Conservation (phyloP, 2,888 invertebrate species). For the Amblyteles armatorius region DNA sequence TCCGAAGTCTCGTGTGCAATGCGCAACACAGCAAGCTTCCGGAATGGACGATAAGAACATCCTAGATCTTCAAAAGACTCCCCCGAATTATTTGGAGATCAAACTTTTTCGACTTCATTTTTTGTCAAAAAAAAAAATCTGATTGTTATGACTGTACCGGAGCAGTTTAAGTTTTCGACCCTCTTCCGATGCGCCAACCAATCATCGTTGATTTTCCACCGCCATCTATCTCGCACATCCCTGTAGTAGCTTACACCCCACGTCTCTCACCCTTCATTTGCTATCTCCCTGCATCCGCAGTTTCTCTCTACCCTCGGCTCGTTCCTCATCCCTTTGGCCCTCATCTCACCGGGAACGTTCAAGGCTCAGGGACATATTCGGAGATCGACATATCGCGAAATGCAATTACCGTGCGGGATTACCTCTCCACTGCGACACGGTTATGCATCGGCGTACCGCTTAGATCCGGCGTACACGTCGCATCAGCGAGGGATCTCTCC, state of each 20-base stretch:
- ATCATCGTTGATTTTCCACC: conserved; percentile 11
- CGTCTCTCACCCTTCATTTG: conserved; percentile 9
- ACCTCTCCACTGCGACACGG: conserved; percentile 66
- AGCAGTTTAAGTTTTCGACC: conserved; percentile 1
- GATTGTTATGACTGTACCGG: neutral
- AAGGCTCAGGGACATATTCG: conserved; percentile 76
- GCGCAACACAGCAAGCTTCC: conserved; percentile 11
- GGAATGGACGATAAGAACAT: conserved; percentile 60
- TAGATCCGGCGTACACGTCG: conserved; percentile 42
- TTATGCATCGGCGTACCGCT: conserved; percentile 62
- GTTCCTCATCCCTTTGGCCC: conserved; percentile 34
- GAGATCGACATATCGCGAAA: conserved; percentile 80
- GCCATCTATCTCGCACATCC: conserved; percentile 9
- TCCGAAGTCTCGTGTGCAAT: conserved; percentile 13
- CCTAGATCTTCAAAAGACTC: neutral
- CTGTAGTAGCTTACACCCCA: neutral
- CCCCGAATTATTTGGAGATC: neutral
- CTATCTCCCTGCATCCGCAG: conserved; percentile 26
- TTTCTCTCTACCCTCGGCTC: conserved; percentile 7
- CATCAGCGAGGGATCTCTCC: conserved; percentile 51
- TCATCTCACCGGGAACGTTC: conserved; percentile 68
- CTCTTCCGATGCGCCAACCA: neutral
- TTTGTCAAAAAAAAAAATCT: neutral
- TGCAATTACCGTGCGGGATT: conserved; percentile 81
- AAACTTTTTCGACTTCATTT: conserved; percentile 8